Base-by-base conservation (phyloP, 37 sponge, comb jelly and placozoan genomes). In the Geodia barretti region DNA sequence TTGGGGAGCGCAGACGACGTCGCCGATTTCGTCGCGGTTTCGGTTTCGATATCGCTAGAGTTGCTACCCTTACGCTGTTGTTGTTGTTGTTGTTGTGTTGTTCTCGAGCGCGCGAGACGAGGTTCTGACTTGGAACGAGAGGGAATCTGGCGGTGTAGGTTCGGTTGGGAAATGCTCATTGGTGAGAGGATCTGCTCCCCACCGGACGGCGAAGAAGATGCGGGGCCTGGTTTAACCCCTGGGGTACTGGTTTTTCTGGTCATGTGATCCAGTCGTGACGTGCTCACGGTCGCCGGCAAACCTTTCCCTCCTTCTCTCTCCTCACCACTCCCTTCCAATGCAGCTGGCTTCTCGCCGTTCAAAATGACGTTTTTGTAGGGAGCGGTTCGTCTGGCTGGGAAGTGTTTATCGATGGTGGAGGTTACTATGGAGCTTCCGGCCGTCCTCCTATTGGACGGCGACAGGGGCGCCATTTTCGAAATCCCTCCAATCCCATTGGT, bases 381-480 rank as follows among this genome's bases (percentile, higher is more conserved):
- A 1, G 25, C 32, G 14, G 32, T 74, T 0, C 83, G 75, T 60
- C 74, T 72, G 32, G 42, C 29, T 38, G 32, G 36, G 4, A 68
- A 62, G 20, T n/a, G 69, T 29, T 83, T 64, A 67, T 63, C 73
- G 39, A 64, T 67, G 0, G 83, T 83, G 3, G 83, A 75, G 59
- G 83, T 83, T 42, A 67, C 21, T 40, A 83, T 83, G 76, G 75
- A 75, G 63, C 83, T 83, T 0, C 83, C 83, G 29, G 83, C 83
- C 5, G 80, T 79, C 70, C 70, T 69, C 14, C 80, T 67, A 3
- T 5, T 21, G 28, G 61, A 17, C 54, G 14, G 24, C 20, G 35
- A 17, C 20, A 39, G 9, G 67, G 66, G 39, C 42, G 26, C 5
- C 37, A 0, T 1, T 3, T 14, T 68, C 25, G 68, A 31, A 33